Conservation (phyloP, 2,888 invertebrate species). For the Phasia obesa region DNA sequence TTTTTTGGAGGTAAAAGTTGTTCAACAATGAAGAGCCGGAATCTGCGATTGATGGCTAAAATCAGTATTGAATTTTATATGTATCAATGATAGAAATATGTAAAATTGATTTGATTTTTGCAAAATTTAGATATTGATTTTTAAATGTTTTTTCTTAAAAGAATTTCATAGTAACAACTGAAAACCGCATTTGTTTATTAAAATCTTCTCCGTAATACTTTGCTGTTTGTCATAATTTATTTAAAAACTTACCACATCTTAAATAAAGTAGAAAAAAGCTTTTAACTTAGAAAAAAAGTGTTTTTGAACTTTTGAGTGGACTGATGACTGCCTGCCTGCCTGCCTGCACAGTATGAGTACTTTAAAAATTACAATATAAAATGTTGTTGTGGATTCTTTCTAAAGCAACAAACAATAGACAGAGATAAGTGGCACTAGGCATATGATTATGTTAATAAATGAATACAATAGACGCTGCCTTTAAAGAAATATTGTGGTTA, state of each 20-base stretch:
- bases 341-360: constrained; percentile 22
- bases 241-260: too few species aligned
- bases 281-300: background rate
- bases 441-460: constrained; percentile 57
- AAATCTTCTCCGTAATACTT: constrained; percentile 5
- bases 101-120: too few species aligned
- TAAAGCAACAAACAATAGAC: constrained; percentile 43
- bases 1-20: too few species aligned
- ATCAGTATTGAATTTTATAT: too few species aligned
- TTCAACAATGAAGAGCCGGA: too few species aligned
- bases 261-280: too few species aligned
- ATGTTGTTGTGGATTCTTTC: constrained; percentile 20
- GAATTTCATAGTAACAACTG: constrained; percentile 6
- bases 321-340: too few species aligned
- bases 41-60: too few species aligned
- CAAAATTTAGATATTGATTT: too few species aligned
- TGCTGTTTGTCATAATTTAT: background rate
- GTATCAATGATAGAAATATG: too few species aligned
- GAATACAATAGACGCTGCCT: constrained; percentile 20
- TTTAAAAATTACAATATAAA: constrained; percentile 46
- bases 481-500: background rate
- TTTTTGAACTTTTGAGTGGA: constrained; percentile 61
- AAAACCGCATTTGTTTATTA: constrained; percentile 35
- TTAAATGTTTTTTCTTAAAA: too few species aligned
- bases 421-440: constrained; percentile 40